Evolutionary conservation across 2,888 invertebrate species (phyloP).

Genomic region (Noctua janthe): DNA sequence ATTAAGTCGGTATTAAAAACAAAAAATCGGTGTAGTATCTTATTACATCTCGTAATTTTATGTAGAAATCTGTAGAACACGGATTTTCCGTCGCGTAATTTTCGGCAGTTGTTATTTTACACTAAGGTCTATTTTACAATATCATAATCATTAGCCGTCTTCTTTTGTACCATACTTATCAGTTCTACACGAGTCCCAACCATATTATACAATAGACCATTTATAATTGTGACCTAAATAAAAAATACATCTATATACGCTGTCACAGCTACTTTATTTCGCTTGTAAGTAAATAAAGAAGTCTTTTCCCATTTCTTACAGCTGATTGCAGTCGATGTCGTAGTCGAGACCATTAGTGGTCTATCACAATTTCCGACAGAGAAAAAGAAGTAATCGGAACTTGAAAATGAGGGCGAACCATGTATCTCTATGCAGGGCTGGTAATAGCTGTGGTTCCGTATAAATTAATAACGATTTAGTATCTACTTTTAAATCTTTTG

Average conservation of each 20-base stretch:
- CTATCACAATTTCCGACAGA: constrained; percentile 43
- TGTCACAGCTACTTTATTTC: not conserved
- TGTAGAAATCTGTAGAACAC: not conserved
- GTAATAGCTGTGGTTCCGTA: constrained; percentile 9
- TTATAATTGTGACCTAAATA: not conserved
- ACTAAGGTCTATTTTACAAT: not conserved
- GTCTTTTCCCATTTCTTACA: constrained; percentile 24
- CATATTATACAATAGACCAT: not conserved
- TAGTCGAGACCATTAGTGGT: constrained; percentile 33
- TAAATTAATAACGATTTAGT: not conserved
- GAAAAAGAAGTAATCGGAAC: constrained; percentile 37
- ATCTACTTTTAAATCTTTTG: not conserved
- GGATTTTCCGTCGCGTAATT: not conserved
- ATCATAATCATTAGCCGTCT: not conserved
- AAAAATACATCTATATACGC: not conserved
- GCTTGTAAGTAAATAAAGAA: not conserved
- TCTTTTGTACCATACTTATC: not conserved
- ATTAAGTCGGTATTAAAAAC: not conserved
- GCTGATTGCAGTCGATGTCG: constrained; percentile 26
- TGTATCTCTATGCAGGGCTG: not conserved
- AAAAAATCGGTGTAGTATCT: not conserved
- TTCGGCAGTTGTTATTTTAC: not conserved
- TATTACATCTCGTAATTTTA: not conserved
- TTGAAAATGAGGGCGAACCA: constrained; percentile 34
- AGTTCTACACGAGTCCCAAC: not conserved